phyloP scores from a whole-genome alignment of 2,797 vertebrate species.

The Microcaecilia unicolor region DNA sequence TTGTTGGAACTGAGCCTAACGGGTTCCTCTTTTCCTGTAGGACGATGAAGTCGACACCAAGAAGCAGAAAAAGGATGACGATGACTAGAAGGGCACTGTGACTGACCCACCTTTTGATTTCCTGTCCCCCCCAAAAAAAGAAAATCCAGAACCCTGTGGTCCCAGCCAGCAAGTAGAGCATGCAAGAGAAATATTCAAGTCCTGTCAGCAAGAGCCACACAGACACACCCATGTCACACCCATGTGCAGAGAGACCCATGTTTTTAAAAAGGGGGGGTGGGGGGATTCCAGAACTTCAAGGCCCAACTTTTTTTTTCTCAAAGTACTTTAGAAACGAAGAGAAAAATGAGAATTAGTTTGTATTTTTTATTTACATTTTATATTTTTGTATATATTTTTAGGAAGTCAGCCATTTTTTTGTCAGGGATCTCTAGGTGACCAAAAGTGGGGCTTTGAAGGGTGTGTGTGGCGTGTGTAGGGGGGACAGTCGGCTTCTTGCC shows the following conservation, averaged over 20 bases:
- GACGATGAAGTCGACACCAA: conserved; percentile 78
- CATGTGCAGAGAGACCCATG: background rate
- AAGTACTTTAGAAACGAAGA: conserved; percentile 78
- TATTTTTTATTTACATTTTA: conserved; percentile 99
- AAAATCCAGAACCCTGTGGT: conserved; percentile 61
- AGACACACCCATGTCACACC: too few species aligned
- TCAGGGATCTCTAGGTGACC: conserved; percentile 74
- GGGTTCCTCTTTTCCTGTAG: conserved; percentile 25
- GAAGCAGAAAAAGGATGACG: conserved; percentile 83
- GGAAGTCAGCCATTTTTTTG: conserved; percentile 75
- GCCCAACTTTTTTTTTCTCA: conserved; percentile 77
- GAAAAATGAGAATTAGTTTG: conserved; percentile 84
- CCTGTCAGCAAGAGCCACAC: too few species aligned
- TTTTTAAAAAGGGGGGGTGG: too few species aligned
- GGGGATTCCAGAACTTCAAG: conserved; percentile 63
- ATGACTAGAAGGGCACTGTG: conserved; percentile 57
- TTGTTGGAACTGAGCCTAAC: too few species aligned
- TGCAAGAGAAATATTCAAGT: conserved; percentile 34
- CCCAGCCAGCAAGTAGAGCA: conserved; percentile 75
- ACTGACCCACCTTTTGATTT: too few species aligned
- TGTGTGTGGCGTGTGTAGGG: too few species aligned
- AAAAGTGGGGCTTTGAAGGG: conserved; percentile 68
- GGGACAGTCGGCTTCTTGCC: too few species aligned
- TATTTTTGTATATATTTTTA: conserved; percentile 99
- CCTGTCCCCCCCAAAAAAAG: conserved; percentile 39